These are phyloP conservation scores for Oryzias curvinotus DNA, from an alignment of 2,113 vertebrate genomes.

Conservation along the genomic window DNA sequence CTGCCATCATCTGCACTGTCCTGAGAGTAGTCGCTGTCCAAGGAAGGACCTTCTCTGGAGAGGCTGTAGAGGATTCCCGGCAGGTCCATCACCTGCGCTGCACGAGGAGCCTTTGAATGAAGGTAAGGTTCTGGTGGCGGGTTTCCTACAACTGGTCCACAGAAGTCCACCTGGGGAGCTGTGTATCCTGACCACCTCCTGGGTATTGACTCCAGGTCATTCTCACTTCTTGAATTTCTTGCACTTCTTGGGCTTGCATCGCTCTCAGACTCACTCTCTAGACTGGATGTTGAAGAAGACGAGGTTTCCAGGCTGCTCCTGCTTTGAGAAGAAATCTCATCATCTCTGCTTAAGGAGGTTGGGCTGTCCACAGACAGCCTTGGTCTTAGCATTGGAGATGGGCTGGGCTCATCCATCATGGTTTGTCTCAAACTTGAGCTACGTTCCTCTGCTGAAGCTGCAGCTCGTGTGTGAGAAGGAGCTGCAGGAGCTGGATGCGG, in stretches of 20 bases:
- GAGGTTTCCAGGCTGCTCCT: conserved; percentile 58
- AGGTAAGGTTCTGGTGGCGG: conserved; percentile 46
- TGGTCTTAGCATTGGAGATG: conserved; percentile 20
- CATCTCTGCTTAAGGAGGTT: conserved; percentile 34
- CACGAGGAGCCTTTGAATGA: conserved; percentile 26
- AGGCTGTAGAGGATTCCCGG: conserved; percentile 71
- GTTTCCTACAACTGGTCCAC: conserved; percentile 61
- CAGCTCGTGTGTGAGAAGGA: conserved; percentile 3
- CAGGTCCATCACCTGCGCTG: conserved; percentile 60
- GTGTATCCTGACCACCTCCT: conserved; percentile 59
- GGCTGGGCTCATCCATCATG: conserved; percentile 4
- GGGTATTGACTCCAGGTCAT: conserved; percentile 45
- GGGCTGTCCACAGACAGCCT: conserved; percentile 43
- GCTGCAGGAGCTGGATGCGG: conserved; percentile 24
- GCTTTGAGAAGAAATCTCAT: conserved; percentile 40
- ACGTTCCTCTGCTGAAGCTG: conserved; percentile 7
- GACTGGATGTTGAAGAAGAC: conserved; percentile 52
- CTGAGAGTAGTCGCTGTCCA: conserved; percentile 72
- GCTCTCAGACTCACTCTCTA: conserved; percentile 38
- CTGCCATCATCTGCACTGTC: conserved; percentile 79
- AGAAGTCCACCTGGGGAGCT: conserved; percentile 65
- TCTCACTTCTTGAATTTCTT: conserved; percentile 38
- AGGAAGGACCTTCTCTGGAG: conserved; percentile 74
- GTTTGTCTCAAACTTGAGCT: conserved; percentile 6
- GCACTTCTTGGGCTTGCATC: conserved; percentile 39